Evolutionary conservation across 1,140 invertebrate genomes (phyloP), one percentile per base, ranked within the genome.

Genomic region (Drosophila sturtevanti): DNA sequence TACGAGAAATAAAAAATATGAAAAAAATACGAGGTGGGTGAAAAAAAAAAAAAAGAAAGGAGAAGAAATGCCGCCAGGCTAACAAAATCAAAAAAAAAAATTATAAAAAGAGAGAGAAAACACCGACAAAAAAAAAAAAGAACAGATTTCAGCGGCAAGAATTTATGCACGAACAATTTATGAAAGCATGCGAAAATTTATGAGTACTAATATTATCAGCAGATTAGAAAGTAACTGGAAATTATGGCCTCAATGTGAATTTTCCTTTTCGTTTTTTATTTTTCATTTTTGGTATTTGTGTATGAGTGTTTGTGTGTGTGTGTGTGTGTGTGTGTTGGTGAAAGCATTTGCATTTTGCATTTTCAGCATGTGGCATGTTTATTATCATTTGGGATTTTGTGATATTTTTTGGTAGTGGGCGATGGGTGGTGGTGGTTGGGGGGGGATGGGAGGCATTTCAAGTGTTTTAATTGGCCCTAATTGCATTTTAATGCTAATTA

Each of bases 181-280:
- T 72, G 69, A 79, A 79, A 62, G 77, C 77, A 77, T 63, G 77
- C 73, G 77, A 52, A 76, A 77, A 79, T 79, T 79, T 79, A 79
- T 79, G 77, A 65, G 68, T 64, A 55, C 77, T 72, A 79, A 79
- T 79, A 79, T 77, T 79, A 79, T 79, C 77, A 79, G 68, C 68
- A 79, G 77, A 79, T 79, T 79, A 79, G 77, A 79, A 79, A 77
- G 77, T 77, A 77, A 79, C 68, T 72, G 68, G 73, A 79, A 79
- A 79, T 79, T 77, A 79, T 72, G 69, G 68, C 73, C 68, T 56
- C 41, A 69, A 51, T 44, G n/a, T 63, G 48, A 22, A n/a, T 18
- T 58, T 37, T 54, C 41, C 12, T 48, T 48, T 21, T 48, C 41
- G 16, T 44, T 56, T 18, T 58, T 5, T 38, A 5, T 61, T 22